These are phyloP conservation scores for Brachypalpus laphriformis DNA, from an alignment of 2,888 invertebrate species.

Conservation along the genomic window DNA sequence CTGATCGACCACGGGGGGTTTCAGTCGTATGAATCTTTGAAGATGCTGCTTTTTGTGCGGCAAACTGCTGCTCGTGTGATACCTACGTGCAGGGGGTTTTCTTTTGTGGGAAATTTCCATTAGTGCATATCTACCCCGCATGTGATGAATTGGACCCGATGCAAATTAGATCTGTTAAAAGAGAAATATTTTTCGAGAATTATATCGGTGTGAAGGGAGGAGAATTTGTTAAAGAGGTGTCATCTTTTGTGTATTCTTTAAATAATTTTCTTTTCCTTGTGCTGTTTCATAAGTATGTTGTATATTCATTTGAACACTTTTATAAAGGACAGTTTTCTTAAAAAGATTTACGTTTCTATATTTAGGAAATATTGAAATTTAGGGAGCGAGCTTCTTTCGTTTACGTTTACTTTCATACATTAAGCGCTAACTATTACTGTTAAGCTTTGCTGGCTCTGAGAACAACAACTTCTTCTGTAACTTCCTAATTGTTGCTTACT, in stretches of 20 bases:
- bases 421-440: too few species aligned
- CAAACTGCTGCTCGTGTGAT: too few species aligned
- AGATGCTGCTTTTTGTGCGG: slow-evolving; percentile 1
- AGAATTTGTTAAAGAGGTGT: slow-evolving; percentile 34
- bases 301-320: too few species aligned
- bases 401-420: too few species aligned
- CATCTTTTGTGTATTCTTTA: slow-evolving; percentile 3
- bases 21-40: background rate
- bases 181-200: slow-evolving; percentile 1
- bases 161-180: slow-evolving; percentile 32
- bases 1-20: slow-evolving; percentile 10
- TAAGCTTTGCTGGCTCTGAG: too few species aligned
- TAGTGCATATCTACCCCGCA: slow-evolving; percentile 8
- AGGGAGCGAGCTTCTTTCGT: too few species aligned
- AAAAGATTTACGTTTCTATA: too few species aligned
- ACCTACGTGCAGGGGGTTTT: background rate
- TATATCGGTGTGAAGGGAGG: background rate
- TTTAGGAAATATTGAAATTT: too few species aligned
- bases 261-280: background rate
- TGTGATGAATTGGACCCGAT: slow-evolving; percentile 24
- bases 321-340: too few species aligned
- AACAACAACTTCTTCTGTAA: too few species aligned
- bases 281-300: background rate
- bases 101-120: slow-evolving; percentile 59
- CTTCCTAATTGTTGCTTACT: too few species aligned